Conservation (phyloP, 1,140 invertebrate species). For the Babylonia areolata region DNA sequence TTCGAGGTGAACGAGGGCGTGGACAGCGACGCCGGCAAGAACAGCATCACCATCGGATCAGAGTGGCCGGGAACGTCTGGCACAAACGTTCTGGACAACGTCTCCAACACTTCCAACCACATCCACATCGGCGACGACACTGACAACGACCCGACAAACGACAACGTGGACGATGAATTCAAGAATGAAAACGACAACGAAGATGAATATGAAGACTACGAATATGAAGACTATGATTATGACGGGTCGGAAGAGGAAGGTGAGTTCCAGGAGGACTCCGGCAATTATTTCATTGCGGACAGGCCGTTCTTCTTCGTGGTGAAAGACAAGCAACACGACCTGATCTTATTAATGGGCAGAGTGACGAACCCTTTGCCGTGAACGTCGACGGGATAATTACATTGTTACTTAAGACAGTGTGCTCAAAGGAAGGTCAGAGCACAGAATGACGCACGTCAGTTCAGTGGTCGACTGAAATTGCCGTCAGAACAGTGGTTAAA, state of each 20-base stretch:
- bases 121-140: not conserved
- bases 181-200: not conserved
- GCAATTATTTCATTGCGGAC: conserved; percentile 11
- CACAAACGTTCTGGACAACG: not conserved
- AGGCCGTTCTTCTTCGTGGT: conserved; percentile 22
- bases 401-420: too few species aligned
- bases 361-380: conserved; percentile 26
- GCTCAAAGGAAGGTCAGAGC: conserved; percentile 1
- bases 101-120: not conserved
- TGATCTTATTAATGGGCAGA: conserved; percentile 20
- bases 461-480: too few species aligned
- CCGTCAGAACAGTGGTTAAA: too few species aligned
- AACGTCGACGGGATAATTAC: too few species aligned
- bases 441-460: too few species aligned
- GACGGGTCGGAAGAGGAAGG: not conserved
- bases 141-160: not conserved
- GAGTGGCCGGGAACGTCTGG: not conserved
- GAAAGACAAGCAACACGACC: conserved; percentile 15
- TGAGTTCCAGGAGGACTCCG: not conserved
- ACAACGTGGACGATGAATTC: not conserved
- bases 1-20: conserved; percentile 22
- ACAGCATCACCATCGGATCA: not conserved
- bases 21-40: not conserved
- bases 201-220: conserved; percentile 12
- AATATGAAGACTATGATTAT: not conserved